These are phyloP conservation scores for Noctilio leporinus DNA, from an alignment of 2,113 vertebrate genomes.

Conservation along the genomic window DNA sequence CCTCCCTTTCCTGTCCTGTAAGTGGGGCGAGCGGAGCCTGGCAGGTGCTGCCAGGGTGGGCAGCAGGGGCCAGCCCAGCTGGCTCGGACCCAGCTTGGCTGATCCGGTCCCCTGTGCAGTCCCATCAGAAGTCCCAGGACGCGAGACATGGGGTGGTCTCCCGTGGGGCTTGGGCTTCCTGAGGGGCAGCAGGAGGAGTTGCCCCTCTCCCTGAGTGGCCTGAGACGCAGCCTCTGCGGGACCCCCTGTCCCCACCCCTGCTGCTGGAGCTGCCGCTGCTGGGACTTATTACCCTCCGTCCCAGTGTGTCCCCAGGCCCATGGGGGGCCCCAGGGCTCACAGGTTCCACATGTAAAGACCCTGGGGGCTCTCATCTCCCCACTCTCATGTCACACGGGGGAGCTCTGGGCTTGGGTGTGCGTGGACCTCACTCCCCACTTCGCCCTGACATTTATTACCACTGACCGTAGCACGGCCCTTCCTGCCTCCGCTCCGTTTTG, in stretches of 20 bases:
- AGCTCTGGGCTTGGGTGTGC: not conserved
- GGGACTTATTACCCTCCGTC: not conserved
- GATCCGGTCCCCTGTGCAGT: not conserved
- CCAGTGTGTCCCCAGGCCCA: no score
- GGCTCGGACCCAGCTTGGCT: not conserved
- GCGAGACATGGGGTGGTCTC: not conserved
- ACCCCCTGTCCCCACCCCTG: no score
- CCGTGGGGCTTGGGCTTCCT: not conserved
- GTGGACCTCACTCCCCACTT: not conserved
- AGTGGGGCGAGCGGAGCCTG: not conserved
- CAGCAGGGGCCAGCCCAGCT: fast-evolving
- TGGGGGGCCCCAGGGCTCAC: not conserved
- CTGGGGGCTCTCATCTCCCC: not conserved
- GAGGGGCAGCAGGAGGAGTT: not conserved
- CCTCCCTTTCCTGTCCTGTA: not conserved
- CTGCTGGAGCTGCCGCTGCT: not conserved
- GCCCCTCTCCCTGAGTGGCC: not conserved
- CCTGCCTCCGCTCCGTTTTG: not conserved
- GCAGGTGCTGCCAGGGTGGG: no score
- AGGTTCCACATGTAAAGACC: no score
- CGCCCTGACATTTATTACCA: fast-evolving
- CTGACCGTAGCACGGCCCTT: not conserved
- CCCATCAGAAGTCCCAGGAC: not conserved
- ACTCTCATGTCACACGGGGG: not conserved
- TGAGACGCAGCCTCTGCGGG: not conserved